These are phyloP conservation scores for Pimpla rufipes DNA, from an alignment of 2,888 invertebrate genomes.

Conservation along the genomic window DNA sequence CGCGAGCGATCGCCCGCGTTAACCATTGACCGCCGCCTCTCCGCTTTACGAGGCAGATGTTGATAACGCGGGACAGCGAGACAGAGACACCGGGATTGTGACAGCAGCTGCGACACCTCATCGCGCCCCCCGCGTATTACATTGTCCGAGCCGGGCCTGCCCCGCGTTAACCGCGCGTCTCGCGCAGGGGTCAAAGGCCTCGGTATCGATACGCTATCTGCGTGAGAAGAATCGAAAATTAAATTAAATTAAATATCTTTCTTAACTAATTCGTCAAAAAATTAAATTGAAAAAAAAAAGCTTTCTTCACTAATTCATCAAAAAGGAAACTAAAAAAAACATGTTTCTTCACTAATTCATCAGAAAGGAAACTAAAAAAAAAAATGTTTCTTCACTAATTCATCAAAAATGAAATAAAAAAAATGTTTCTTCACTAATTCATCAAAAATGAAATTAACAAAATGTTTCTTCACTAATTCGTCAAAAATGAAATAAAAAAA, in stretches of 20 bases:
- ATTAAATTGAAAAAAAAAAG: no score
- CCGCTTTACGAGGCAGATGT: constrained; percentile 80
- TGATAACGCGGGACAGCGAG: constrained; percentile 77
- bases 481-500: no score
- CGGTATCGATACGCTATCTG: constrained; percentile 15
- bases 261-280: not conserved
- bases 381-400: no score
- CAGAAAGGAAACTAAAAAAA: no score
- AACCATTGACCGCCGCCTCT: constrained; percentile 66
- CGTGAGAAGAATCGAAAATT: not conserved
- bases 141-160: constrained; percentile 73
- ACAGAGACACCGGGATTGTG: constrained; percentile 71
- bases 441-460: no score
- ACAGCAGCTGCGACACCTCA: constrained; percentile 76
- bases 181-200: constrained; percentile 79
- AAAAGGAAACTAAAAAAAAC: no score
- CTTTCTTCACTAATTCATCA: no score
- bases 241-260: not conserved
- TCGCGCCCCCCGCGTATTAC: constrained; percentile 56
- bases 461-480: no score
- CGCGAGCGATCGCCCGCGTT: constrained; percentile 58
- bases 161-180: constrained; percentile 62
- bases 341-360: no score
- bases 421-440: no score
- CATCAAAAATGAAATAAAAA: no score